Percentiles rank a stretch among this genome's conserved stretches.
These are phyloP conservation scores for Rotaria magnacalcarata DNA, from an alignment of 2,888 invertebrate genomes.

Conservation along the genomic window DNA sequence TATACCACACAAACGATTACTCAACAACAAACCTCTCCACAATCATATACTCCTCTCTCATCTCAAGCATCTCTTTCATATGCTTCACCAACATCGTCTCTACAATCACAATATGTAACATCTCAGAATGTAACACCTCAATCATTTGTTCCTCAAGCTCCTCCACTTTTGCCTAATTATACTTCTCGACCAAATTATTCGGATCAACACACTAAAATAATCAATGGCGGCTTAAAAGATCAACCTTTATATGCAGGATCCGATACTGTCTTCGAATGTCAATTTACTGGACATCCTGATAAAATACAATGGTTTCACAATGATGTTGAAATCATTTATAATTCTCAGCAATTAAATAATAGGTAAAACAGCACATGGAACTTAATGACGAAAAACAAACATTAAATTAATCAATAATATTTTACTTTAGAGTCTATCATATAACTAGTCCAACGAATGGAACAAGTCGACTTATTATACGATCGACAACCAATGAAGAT, in stretches of 20 bases:
- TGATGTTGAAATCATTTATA: background rate
- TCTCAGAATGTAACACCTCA: background rate
- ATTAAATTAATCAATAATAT: background rate
- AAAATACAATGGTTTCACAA: constrained; percentile 15
- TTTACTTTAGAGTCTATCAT: background rate
- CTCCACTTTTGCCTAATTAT: background rate
- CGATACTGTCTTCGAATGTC: background rate
- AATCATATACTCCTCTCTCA: background rate
- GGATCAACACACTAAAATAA: background rate
- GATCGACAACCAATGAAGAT: background rate
- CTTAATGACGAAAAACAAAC: too few species aligned
- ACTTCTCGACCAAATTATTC: background rate
- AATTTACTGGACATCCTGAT: constrained; percentile 27
- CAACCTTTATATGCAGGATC: background rate
- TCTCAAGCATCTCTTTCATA: background rate
- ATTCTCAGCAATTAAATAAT: background rate
- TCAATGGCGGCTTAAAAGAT: background rate
- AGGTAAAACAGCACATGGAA: background rate
- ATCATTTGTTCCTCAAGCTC: background rate
- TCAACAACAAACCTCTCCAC: background rate
- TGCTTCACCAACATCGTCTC: background rate
- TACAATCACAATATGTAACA: background rate
- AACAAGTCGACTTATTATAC: background rate
- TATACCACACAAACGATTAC: background rate
- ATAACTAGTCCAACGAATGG: background rate